These are phyloP conservation scores for Halcyon malimbica DNA, from an alignment of 2,113 vertebrate species.

Conservation along the genomic window DNA sequence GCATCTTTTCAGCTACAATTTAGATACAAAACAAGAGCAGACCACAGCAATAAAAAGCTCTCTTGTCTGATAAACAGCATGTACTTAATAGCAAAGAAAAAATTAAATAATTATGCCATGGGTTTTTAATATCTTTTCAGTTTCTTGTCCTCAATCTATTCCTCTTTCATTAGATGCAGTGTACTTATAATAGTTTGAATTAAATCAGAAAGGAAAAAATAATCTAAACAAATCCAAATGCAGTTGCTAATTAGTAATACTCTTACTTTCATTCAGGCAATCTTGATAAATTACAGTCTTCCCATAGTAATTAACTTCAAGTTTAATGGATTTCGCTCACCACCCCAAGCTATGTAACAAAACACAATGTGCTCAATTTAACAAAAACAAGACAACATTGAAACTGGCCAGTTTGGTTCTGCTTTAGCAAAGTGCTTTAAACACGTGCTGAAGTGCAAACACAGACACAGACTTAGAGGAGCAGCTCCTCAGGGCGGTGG, in stretches of 20 bases:
- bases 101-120: neutral
- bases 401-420: neutral
- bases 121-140: neutral
- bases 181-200: neutral
- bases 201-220: neutral
- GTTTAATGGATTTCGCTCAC: conserved; percentile 31
- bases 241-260: neutral
- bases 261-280: neutral
- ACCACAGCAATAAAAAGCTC: neutral
- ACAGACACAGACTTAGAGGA: neutral
- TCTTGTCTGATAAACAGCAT: neutral
- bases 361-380: neutral
- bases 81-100: neutral
- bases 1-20: neutral
- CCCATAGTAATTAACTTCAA: conserved; percentile 33
- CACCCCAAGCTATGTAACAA: neutral
- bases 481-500: neutral
- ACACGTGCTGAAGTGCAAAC: neutral
- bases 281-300: conserved; percentile 11
- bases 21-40: neutral
- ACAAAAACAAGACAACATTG: neutral
- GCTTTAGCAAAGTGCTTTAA: neutral
- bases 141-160: neutral
- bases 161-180: neutral
- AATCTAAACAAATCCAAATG: neutral